phyloP scores from a whole-genome alignment of 2,797 vertebrate genomes.

The Lepilemur ruficaudatus region DNA sequence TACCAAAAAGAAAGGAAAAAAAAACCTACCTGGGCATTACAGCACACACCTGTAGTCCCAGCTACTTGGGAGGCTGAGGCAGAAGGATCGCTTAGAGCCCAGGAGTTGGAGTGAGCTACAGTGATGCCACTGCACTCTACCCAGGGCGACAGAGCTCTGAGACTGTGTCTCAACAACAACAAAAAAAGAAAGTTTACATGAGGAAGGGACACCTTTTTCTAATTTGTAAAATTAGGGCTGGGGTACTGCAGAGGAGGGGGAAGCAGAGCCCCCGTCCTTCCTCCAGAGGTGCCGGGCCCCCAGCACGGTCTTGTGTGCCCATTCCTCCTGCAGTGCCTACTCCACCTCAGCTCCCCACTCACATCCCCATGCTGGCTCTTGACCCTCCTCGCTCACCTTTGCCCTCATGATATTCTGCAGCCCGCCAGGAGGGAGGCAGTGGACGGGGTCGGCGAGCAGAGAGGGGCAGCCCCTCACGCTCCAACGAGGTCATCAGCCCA shows the following conservation, averaged over 20 bases:
- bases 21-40: too few relatives aligned
- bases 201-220: neutral
- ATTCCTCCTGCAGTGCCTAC: neutral
- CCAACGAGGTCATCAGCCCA: conserved; percentile 97
- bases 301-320: neutral
- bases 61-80: too few relatives aligned
- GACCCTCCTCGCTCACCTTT: neutral
- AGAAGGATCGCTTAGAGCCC: too few relatives aligned
- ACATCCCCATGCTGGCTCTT: neutral
- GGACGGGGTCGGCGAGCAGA: conserved; percentile 86
- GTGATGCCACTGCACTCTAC: too few relatives aligned
- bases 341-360: neutral
- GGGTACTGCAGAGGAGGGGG: neutral
- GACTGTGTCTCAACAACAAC: too few relatives aligned
- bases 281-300: neutral
- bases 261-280: neutral
- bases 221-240: neutral
- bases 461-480: conserved; percentile 91
- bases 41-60: too few relatives aligned
- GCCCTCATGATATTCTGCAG: conserved; percentile 48
- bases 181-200: neutral
- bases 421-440: conserved; percentile 79
- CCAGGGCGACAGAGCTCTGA: too few relatives aligned
- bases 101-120: too few relatives aligned
- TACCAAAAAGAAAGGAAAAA: too few relatives aligned